These are phyloP conservation scores for Phodopus roborovskii DNA, from an alignment of 2,113 vertebrate species.

Conservation along the genomic window DNA sequence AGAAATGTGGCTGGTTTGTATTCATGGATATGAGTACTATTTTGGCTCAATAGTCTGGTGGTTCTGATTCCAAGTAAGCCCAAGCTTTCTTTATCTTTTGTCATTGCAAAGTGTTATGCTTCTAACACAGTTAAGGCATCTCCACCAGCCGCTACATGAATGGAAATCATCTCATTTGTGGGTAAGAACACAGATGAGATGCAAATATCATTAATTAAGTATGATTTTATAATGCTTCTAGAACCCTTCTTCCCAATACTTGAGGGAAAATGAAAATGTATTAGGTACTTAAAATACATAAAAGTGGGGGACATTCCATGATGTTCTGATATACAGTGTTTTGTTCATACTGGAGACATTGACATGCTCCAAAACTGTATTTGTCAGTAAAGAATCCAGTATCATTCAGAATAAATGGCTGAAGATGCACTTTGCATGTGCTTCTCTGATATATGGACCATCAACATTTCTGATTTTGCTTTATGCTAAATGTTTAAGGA, in stretches of 20 bases:
- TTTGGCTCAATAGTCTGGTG: not conserved
- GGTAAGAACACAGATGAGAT: not conserved
- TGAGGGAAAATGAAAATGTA: constrained; percentile 10
- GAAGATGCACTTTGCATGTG: fast-evolving
- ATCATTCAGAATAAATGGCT: not conserved
- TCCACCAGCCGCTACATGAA: not conserved
- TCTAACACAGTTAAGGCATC: not conserved
- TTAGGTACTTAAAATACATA: constrained; percentile 8
- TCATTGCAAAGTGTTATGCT: not conserved
- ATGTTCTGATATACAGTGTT: not conserved
- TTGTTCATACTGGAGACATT: not conserved
- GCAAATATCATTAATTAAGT: not conserved
- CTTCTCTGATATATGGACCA: not conserved
- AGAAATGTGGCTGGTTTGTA: not conserved
- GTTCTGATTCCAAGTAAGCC: not conserved
- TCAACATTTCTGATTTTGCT: not conserved
- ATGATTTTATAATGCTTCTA: constrained; percentile 20
- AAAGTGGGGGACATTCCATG: not conserved
- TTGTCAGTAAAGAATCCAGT: not conserved
- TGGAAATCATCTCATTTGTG: not conserved
- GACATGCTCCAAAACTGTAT: not conserved
- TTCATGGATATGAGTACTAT: not conserved
- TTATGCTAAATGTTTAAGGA: not conserved
- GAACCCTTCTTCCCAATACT: not conserved
- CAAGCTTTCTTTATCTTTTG: not conserved